Base-by-base conservation (phyloP, 2,888 invertebrate genomes). In the Agrotis segetum region DNA sequence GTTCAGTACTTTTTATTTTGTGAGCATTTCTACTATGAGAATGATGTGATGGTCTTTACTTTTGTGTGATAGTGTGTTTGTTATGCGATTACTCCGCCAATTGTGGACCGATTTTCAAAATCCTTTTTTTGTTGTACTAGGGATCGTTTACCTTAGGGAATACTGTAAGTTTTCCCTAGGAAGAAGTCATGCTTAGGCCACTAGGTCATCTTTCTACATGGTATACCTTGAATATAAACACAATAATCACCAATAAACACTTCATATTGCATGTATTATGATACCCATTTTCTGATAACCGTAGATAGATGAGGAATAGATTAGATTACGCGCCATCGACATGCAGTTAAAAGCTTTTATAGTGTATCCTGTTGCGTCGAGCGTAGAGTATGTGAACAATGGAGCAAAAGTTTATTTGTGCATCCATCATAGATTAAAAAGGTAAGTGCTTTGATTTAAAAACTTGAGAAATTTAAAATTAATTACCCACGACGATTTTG, bases 341-440 rank as follows among this genome's bases (percentile, higher is more conserved):
- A 63, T 59, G 40, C 47, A 71, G 46, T 64, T 46, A 60, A 55
- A 55, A 75, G 75, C 80, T 64, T 79, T 72, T 74, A 14, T 63
- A 53, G 44, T 44, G 6, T 19, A 19, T 16, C 4, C n/a, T 34
- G 29, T n/a, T 11, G 63, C 34, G 56, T n/a, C 6, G 56, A 59
- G 44, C 4, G n/a, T 6, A 9, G 17, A 17, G 14, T 24, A 59
- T 50, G 49, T 34, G 49, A 16, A 40, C 40, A 24, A 29, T 29
- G 13, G 19, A 50, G 60, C 17, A 55, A 71, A 14, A 34, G 7
- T 34, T 1, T 1, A 34, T 34, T 7, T 4, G 14, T 11, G 17
- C 5, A 29, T 21, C 16, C 19, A n/a, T 3, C n/a, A 52, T 11
- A 1, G 13, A 47, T 1, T n/a, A 3, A 59, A 3, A 59, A 49